A percentile compares a stretch with the other conserved stretches of the same genome.
These are phyloP conservation scores for Andrena trimmerana DNA, from an alignment of 2,888 invertebrate genomes.

Conservation along the genomic window DNA sequence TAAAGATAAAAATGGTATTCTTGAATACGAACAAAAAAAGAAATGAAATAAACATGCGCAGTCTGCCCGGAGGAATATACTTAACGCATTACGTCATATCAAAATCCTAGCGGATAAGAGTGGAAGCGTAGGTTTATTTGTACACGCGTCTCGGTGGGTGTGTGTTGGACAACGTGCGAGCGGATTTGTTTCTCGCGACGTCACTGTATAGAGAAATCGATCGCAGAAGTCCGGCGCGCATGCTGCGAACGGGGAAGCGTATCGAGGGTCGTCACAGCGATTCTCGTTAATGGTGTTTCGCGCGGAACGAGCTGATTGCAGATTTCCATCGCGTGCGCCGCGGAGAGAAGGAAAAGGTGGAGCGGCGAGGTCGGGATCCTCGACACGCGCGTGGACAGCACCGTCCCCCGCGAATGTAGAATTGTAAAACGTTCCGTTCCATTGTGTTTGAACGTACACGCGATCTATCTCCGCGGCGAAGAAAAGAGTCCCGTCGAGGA, in stretches of 20 bases:
- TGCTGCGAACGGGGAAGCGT: constrained; percentile 10
- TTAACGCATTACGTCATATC: constrained; percentile 67
- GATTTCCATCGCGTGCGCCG: neutral
- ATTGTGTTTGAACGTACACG: constrained; percentile 12
- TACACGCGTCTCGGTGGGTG: constrained; percentile 35
- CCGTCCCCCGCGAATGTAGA: neutral
- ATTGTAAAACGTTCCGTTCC: neutral
- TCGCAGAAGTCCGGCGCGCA: constrained; percentile 27
- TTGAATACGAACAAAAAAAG: constrained; percentile 53
- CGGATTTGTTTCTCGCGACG: constrained; percentile 30
- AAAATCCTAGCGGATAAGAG: constrained; percentile 67
- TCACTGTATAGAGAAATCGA: constrained; percentile 26
- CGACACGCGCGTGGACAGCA: neutral
- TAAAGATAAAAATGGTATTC: constrained; percentile 60
- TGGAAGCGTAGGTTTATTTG: constrained; percentile 55
- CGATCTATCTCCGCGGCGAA: constrained; percentile 16
- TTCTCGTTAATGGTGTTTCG: constrained; percentile 1
- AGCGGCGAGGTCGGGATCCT: neutral
- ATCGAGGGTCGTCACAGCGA: constrained; percentile 8
- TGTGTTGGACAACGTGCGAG: constrained; percentile 24
- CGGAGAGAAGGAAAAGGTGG: neutral
- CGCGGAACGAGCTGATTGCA: neutral
- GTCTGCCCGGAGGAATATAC: constrained; percentile 55
- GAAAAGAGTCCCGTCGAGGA: constrained; percentile 2
- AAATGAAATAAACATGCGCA: constrained; percentile 41